These are phyloP conservation scores for Dasyprocta punctata DNA, from an alignment of 2,113 vertebrate genomes.

Conservation along the genomic window DNA sequence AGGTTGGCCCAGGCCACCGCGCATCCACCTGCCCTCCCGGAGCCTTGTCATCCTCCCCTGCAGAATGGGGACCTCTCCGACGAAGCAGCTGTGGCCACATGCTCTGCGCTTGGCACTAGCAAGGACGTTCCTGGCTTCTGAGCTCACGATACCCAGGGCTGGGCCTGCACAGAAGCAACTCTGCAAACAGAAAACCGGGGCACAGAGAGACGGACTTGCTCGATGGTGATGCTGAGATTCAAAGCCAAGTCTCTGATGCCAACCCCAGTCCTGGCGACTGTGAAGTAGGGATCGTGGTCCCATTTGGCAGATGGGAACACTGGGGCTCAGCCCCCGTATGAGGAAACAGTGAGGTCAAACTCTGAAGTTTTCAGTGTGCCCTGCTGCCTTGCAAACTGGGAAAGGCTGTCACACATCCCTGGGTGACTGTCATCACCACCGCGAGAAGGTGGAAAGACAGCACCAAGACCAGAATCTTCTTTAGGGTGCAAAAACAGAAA, in stretches of 20 bases:
- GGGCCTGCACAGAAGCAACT: not conserved
- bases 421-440: rapidly evolving
- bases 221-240: rapidly evolving
- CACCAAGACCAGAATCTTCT: not conserved
- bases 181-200: not conserved
- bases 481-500: not conserved
- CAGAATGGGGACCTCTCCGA: not conserved
- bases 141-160: not conserved
- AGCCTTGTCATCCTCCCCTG: not conserved
- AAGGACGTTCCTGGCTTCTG: rapidly evolving
- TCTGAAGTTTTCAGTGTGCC: not conserved
- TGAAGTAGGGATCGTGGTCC: not conserved
- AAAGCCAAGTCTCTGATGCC: rapidly evolving
- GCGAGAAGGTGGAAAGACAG: not conserved
- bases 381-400: not conserved
- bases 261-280: rapidly evolving
- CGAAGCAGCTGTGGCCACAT: too few species aligned
- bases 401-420: rapidly evolving
- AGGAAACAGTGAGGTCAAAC: not conserved
- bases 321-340: rapidly evolving
- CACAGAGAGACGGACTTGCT: not conserved
- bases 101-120: rapidly evolving
- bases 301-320: too few species aligned
- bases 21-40: not conserved
- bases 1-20: not conserved